These are phyloP conservation scores for Eupeodes corollae DNA, from an alignment of 1,140 invertebrate genomes.

Conservation along the genomic window DNA sequence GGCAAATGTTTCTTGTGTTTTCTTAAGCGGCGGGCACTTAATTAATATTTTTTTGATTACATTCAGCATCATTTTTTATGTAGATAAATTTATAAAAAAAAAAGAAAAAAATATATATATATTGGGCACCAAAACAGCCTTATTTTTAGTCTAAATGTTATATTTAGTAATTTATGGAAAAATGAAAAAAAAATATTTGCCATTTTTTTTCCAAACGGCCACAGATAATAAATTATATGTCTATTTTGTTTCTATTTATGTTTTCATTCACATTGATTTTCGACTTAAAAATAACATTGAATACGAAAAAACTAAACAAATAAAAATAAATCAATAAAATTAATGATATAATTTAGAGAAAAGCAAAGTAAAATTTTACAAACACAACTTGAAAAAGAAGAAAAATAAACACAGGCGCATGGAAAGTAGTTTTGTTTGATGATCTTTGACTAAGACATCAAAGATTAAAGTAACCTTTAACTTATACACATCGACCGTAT, in stretches of 20 bases:
- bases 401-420: neutral
- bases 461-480: neutral
- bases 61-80: too few species aligned
- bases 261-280: slow-evolving; percentile 10
- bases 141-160: slow-evolving; percentile 40
- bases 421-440: neutral
- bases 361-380: neutral
- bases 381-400: neutral
- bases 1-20: too few species aligned
- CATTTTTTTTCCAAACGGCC: slow-evolving; percentile 21
- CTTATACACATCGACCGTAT: too few species aligned
- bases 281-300: slow-evolving; percentile 4
- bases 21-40: too few species aligned
- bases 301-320: too few species aligned
- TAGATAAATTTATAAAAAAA: too few species aligned
- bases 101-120: too few species aligned
- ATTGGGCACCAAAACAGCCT: slow-evolving; percentile 55
- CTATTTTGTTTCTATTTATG: slow-evolving; percentile 4
- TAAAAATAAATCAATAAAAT: neutral
- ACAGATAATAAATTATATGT: slow-evolving; percentile 5
- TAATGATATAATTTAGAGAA: neutral
- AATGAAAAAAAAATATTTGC: slow-evolving; percentile 28
- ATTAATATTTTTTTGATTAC: too few species aligned
- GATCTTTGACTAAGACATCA: neutral
- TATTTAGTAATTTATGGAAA: slow-evolving; percentile 15